A percentile compares a stretch with the other conserved stretches of the same genome.
Evolutionary conservation across 2,888 invertebrate species (phyloP).

Genomic region (Orthosia gothica): DNA sequence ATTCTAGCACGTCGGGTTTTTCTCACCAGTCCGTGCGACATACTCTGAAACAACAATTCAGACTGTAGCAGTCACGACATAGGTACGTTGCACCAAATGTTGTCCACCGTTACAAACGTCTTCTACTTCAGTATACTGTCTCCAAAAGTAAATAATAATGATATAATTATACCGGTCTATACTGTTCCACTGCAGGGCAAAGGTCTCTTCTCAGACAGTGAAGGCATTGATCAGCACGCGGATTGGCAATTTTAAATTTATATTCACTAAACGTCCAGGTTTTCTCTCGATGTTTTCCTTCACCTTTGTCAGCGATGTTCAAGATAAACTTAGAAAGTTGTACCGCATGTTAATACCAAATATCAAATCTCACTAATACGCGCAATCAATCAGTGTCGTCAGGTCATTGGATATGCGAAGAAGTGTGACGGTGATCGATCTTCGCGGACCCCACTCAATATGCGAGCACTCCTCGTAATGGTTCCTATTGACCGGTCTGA

Average conservation of each 20-base stretch:
- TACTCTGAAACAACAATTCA: background rate
- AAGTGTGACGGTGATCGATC: constrained; percentile 62
- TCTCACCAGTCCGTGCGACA: background rate
- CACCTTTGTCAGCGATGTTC: too few species aligned
- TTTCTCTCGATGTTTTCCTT: too few species aligned
- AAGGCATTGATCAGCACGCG: too few species aligned
- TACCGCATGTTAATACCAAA: background rate
- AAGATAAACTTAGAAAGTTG: too few species aligned
- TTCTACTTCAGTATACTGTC: too few species aligned
- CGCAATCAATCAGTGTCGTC: constrained; percentile 58
- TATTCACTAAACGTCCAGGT: too few species aligned
- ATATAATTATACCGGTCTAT: too few species aligned
- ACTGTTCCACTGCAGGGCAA: too few species aligned
- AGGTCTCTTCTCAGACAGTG: too few species aligned
- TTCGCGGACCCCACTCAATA: constrained; percentile 58
- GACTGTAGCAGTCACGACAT: background rate
- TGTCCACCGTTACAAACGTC: background rate
- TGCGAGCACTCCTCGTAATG: constrained; percentile 56
- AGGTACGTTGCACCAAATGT: background rate
- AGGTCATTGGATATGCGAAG: constrained; percentile 62
- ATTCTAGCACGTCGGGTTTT: too few species aligned
- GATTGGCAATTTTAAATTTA: too few species aligned
- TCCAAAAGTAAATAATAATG: constrained; percentile 8
- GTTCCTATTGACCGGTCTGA: constrained; percentile 49
- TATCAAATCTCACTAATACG: constrained; percentile 31